These are phyloP conservation scores for Mythimna pallens DNA, from an alignment of 2,888 invertebrate genomes.

Conservation along the genomic window DNA sequence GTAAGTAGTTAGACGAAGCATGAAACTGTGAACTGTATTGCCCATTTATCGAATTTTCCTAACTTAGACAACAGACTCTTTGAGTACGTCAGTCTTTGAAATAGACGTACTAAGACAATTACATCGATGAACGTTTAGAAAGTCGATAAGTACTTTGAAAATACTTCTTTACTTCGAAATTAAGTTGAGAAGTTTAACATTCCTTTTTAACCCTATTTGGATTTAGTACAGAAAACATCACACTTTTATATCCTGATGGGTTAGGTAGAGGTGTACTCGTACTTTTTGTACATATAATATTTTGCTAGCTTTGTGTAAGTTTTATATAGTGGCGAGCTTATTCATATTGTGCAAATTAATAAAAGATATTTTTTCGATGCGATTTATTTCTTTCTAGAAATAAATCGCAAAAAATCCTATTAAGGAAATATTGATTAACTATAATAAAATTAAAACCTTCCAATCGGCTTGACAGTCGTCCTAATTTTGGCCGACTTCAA, in stretches of 20 bases:
- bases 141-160: conserved; percentile 39
- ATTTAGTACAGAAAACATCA: conserved; percentile 2
- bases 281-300: no score
- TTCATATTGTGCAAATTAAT: no score
- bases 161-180: conserved; percentile 17
- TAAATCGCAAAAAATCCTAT: no score
- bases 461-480: no score
- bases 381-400: no score
- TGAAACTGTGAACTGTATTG: neutral
- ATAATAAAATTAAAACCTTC: no score
- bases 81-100: conserved; percentile 15
- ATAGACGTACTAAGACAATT: conserved; percentile 17
- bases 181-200: neutral
- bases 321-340: no score
- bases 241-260: neutral
- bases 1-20: neutral
- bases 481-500: no score
- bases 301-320: no score
- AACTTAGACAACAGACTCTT: conserved; percentile 20
- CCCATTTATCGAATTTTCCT: conserved; percentile 3
- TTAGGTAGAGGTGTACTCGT: neutral
- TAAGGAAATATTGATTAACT: no score
- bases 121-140: conserved; percentile 29
- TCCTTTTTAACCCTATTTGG: conserved; percentile 13
- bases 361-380: no score